phyloP scores from a whole-genome alignment of 2,113 vertebrate species.

The Actenoides lindsayi region DNA sequence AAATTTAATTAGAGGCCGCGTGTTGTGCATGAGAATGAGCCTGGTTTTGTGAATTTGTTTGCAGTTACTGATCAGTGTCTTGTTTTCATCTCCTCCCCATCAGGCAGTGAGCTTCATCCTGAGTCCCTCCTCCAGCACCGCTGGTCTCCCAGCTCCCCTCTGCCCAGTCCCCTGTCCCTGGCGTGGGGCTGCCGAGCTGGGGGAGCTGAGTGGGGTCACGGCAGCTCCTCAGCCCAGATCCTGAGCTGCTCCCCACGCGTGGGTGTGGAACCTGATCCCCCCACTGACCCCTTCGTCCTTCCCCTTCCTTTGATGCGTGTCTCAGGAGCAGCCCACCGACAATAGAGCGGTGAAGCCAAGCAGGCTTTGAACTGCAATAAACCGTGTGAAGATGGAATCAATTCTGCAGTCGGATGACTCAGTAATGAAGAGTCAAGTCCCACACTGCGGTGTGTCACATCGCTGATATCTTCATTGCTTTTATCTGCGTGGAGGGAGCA shows the following conservation, averaged over 20 bases:
- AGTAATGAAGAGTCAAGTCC: slow-evolving; percentile 48
- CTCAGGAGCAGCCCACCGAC: background rate
- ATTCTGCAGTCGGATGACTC: slow-evolving; percentile 55
- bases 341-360: background rate
- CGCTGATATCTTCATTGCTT: slow-evolving; percentile 59
- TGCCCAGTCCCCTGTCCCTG: too few species aligned
- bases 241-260: background rate
- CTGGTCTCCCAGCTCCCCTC: background rate
- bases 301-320: slow-evolving; percentile 23
- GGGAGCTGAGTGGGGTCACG: background rate
- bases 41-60: background rate
- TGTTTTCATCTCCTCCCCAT: background rate
- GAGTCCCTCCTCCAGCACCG: background rate
- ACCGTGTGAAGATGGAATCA: slow-evolving; percentile 49
- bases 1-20: slow-evolving; percentile 35
- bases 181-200: background rate
- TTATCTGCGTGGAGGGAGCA: slow-evolving; percentile 48
- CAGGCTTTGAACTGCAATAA: slow-evolving; percentile 57
- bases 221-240: background rate
- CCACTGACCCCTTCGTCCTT: background rate
- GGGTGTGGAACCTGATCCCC: background rate
- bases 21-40: slow-evolving; percentile 33
- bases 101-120: background rate
- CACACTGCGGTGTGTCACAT: slow-evolving; percentile 27
- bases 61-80: background rate